Evolutionary conservation across 2,888 invertebrate species (phyloP), one percentile per base, ranked within the genome.

Genomic region (Erannis defoliaria): DNA sequence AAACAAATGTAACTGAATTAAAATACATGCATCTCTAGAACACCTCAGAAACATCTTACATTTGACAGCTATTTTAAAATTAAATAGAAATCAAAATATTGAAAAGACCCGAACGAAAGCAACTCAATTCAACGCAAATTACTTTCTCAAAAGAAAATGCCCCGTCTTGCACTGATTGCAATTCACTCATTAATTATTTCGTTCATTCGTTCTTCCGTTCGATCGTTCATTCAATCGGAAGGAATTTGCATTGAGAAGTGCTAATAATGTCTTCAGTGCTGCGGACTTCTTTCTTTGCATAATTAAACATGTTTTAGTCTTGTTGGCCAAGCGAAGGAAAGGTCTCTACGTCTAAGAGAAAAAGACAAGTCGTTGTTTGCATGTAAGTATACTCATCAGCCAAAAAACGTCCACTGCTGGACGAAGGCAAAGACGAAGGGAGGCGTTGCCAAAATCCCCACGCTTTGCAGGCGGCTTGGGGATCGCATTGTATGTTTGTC

Each of bases 121-220:
- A 23, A 57, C 61, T 64, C 57, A 61, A 66, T 64, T 59, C 54
- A 43, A 48, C 56, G 61, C 61, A 66, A 68, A 71, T 64, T 62
- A 57, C 67, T 72, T 56, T 63, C 53, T 56, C 60, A 62, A 8
- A 42, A 46, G 66, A 53, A 56, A 33, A 9, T 31, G 33, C 59
- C 62, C 63, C 57, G 55, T 58, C 62, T 66, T 62, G 62, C 73
- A 68, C 68, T 75, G 73, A 77, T 76, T 76, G 75, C 72, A 64
- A 73, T 67, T 68, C 66, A 70, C 68, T 74, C 73, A 76, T 76
- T 77, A 74, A 73, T 70, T 72, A 37, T 50, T 48, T 26, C 62
- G 61, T 70, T 68, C 73, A 60, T 68, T 68, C 71, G 56, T 73
- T 78, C 72, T 55, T 69, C 67, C 71, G 58, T 73, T 74, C 66